Percentiles rank a stretch among this genome's conserved stretches.
These are phyloP conservation scores for Sacculina carcini DNA, from an alignment of 2,888 invertebrate genomes.

Conservation along the genomic window DNA sequence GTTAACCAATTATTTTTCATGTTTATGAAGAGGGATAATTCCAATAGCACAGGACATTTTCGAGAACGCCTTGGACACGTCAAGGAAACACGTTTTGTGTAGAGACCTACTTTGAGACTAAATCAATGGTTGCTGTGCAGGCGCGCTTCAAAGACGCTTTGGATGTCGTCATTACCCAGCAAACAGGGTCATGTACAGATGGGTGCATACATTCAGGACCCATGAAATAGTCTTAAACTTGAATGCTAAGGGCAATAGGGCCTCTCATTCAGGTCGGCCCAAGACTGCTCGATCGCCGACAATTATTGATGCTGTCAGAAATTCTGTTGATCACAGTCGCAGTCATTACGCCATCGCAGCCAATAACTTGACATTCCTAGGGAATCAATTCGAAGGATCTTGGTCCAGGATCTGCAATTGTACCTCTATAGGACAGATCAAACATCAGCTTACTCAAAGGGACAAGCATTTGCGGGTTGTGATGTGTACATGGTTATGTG, in stretches of 20 bases:
- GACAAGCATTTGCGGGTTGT: not conserved
- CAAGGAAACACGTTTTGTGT: too few species aligned
- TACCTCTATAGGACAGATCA: slow-evolving; percentile 1
- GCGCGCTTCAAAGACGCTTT: too few species aligned
- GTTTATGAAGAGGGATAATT: too few species aligned
- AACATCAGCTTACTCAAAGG: not conserved
- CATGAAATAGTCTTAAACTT: not conserved
- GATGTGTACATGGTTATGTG: not conserved
- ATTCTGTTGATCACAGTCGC: not conserved
- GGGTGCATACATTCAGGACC: not conserved
- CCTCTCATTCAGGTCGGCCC: not conserved
- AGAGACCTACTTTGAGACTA: too few species aligned
- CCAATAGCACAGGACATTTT: too few species aligned
- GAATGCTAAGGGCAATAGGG: not conserved
- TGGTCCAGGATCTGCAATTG: not conserved
- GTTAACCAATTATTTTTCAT: too few species aligned
- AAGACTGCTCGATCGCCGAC: not conserved
- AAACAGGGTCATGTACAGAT: not conserved
- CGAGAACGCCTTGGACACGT: too few species aligned
- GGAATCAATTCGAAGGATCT: not conserved
- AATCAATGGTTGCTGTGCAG: too few species aligned
- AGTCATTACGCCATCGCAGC: not conserved
- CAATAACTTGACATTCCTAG: not conserved
- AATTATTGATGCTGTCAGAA: not conserved
- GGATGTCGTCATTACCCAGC: too few species aligned